Evolutionary conservation across 2,113 vertebrate genomes (phyloP).

Genomic region (Festucalex cinctus): DNA sequence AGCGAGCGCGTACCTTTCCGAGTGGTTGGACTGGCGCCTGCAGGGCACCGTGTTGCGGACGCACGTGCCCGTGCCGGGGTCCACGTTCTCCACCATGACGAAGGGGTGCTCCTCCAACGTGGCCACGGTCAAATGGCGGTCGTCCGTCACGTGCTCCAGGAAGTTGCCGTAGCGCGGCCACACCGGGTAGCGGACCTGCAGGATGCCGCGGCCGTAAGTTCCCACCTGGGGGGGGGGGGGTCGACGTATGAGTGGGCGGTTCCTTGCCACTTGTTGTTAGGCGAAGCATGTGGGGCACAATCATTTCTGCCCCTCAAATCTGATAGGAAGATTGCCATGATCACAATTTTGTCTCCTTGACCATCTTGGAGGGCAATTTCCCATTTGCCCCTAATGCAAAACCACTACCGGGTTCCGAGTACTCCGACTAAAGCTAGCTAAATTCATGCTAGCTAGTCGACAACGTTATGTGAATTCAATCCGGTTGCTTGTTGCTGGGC

Average conservation of each 20-base stretch:
- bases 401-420: no score
- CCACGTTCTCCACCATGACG: conserved; percentile 93
- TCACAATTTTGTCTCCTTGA: no score
- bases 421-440: no score
- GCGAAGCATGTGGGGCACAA: no score
- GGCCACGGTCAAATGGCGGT: conserved; percentile 91
- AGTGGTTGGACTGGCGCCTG: conserved; percentile 87
- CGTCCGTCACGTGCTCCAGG: conserved; percentile 86
- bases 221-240: conserved; percentile 79
- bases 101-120: conserved; percentile 96
- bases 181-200: conserved; percentile 93
- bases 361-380: no score
- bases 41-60: conserved; percentile 96
- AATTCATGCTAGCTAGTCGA: no score
- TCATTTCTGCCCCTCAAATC: no score
- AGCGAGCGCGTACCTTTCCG: conserved; percentile 75
- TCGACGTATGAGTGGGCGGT: conserved; percentile 1
- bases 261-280: no score
- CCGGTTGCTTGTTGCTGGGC: no score
- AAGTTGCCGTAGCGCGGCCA: conserved; percentile 93
- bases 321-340: no score
- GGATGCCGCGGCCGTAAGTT: conserved; percentile 84
- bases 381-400: no score
- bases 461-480: no score
- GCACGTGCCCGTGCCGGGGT: conserved; percentile 87